These are phyloP conservation scores for Castor canadensis DNA, from an alignment of 2,113 vertebrate species.

Conservation along the genomic window DNA sequence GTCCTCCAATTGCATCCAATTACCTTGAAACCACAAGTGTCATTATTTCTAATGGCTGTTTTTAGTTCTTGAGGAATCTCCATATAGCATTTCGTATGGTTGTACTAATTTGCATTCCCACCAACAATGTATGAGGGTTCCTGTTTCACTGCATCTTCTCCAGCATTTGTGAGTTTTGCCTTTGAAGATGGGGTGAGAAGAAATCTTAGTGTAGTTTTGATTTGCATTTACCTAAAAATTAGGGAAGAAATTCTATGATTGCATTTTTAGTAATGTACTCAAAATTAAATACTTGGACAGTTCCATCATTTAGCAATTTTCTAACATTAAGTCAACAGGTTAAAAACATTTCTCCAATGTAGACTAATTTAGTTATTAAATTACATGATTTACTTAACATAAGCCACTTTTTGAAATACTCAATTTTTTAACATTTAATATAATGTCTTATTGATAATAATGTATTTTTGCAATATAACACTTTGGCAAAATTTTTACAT, in stretches of 20 bases:
- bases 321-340: conserved; percentile 29
- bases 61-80: no score
- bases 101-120: no score
- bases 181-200: no score
- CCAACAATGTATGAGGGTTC: no score
- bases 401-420: conserved; percentile 54
- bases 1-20: no score
- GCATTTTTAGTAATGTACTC: conserved; percentile 38
- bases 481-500: conserved; percentile 38
- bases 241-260: background rate
- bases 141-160: no score
- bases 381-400: conserved; percentile 66
- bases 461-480: background rate
- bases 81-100: no score
- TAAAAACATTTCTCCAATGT: conserved; percentile 66
- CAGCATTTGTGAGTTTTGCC: no score
- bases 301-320: conserved; percentile 56
- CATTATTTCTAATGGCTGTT: no score
- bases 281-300: conserved; percentile 52
- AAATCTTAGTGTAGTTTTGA: no score
- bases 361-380: conserved; percentile 60
- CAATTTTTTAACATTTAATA: conserved; percentile 58
- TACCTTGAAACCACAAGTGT: no score
- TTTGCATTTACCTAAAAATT: no score
- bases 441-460: conserved; percentile 57